These are phyloP conservation scores for Thereva unica DNA, from an alignment of 2,888 invertebrate genomes.

Conservation along the genomic window DNA sequence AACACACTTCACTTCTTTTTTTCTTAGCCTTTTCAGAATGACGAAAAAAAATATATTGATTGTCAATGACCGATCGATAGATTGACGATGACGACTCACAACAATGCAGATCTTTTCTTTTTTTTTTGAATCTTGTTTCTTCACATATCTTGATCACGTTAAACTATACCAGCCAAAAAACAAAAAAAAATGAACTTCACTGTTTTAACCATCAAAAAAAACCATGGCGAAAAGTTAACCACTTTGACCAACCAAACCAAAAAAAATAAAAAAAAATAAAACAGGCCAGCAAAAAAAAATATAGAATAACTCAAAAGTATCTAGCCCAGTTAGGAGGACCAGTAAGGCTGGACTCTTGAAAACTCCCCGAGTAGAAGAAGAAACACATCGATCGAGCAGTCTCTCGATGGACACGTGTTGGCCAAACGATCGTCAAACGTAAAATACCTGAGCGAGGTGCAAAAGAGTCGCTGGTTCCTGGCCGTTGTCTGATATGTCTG, in stretches of 20 bases:
- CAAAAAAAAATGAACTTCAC: neutral
- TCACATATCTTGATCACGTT: conserved; percentile 22
- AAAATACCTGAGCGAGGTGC: conserved; percentile 54
- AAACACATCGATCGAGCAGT: too few relatives aligned
- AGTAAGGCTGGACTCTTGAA: too few relatives aligned
- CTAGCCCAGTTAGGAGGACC: too few relatives aligned
- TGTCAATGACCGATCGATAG: conserved; percentile 9
- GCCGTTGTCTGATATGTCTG: conserved; percentile 23
- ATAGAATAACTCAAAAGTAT: too few relatives aligned
- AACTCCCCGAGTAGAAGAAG: too few relatives aligned
- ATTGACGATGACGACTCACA: too few relatives aligned
- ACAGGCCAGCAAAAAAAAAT: too few relatives aligned
- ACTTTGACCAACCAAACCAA: conserved; percentile 27
- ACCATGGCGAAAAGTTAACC: conserved; percentile 21
- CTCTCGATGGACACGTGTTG: conserved; percentile 52
- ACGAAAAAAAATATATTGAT: conserved; percentile 5
- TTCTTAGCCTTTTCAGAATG: too few relatives aligned
- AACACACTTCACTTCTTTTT: too few relatives aligned
- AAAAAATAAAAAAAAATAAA: too few relatives aligned
- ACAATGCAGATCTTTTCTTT: too few relatives aligned
- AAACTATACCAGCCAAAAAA: too few relatives aligned
- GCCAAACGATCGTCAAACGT: conserved; percentile 57
- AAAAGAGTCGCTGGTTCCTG: conserved; percentile 33
- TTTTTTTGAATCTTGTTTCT: neutral
- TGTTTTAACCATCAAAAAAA: conserved; percentile 7